phyloP scores from a whole-genome alignment of 2,113 vertebrate genomes.

The Sinosuthora webbiana region DNA sequence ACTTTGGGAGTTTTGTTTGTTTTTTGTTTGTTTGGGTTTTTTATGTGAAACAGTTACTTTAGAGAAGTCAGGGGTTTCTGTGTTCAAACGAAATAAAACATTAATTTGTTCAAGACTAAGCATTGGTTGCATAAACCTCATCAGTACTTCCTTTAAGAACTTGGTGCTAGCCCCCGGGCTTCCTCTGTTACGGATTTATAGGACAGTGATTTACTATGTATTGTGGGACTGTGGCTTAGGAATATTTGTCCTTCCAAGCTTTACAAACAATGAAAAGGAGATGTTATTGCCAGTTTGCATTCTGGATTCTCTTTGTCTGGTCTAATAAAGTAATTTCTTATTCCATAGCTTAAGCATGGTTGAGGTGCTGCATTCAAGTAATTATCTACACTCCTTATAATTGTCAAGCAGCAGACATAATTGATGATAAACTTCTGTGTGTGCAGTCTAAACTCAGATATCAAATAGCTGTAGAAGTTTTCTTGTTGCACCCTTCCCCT shows the following conservation, averaged over 20 bases:
- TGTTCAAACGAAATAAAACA: background rate
- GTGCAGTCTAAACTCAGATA: background rate
- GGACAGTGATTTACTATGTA: background rate
- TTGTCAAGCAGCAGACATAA: background rate
- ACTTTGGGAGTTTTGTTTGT: background rate
- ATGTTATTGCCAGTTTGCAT: background rate
- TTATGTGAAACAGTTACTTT: background rate
- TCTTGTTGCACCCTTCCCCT: background rate
- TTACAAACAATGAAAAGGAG: background rate
- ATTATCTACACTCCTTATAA: background rate
- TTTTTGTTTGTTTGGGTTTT: background rate
- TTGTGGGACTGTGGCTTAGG: background rate
- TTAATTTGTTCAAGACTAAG: background rate
- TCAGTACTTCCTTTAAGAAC: background rate
- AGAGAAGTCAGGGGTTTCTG: fast-evolving
- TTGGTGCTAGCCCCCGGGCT: background rate
- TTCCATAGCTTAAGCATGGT: background rate
- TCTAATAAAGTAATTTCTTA: background rate
- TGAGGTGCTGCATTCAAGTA: background rate
- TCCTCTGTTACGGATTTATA: background rate
- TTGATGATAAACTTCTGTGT: background rate
- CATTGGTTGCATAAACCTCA: conserved; percentile 2
- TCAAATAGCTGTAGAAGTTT: background rate
- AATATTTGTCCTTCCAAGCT: background rate
- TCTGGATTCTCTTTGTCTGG: background rate